phyloP scores from a whole-genome alignment of 1,140 invertebrate genomes.

The Wiebesia pumilae region DNA sequence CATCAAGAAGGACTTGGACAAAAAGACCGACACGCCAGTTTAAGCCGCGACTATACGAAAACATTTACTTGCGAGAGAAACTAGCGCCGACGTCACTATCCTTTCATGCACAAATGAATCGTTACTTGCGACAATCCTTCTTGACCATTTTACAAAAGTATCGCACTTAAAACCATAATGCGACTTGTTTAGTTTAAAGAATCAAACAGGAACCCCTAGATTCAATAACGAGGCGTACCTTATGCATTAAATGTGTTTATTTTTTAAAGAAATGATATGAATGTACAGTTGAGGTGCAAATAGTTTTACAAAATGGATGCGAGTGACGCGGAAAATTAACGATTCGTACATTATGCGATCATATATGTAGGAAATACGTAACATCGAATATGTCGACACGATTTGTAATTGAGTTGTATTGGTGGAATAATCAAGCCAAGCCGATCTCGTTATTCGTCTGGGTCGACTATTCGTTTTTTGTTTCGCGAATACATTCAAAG shows the following conservation, averaged over 20 bases:
- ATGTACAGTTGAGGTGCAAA: too few species aligned
- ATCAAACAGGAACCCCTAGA: too few species aligned
- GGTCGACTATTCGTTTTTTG: conserved; percentile 4
- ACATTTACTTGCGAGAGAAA: background rate
- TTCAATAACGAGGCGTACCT: background rate
- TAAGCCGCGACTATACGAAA: conserved; percentile 55
- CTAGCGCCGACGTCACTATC: background rate
- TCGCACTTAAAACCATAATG: too few species aligned
- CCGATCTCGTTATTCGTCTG: conserved; percentile 3
- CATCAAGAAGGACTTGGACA: conserved; percentile 68
- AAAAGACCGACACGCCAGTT: conserved; percentile 73
- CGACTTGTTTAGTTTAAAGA: too few species aligned
- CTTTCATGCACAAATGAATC: background rate
- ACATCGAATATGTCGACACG: background rate
- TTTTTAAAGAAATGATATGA: background rate
- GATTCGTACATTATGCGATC: background rate
- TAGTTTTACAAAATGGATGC: background rate
- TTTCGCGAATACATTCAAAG: background rate
- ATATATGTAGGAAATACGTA: conserved; percentile 17
- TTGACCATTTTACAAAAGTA: background rate
- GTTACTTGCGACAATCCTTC: background rate
- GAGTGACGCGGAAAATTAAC: background rate
- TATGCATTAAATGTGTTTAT: background rate
- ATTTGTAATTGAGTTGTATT: conserved; percentile 10
- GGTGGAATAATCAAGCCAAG: background rate